A percentile compares a stretch with the other conserved stretches of the same genome.
Evolutionary conservation across 2,797 vertebrate genomes (phyloP).

Genomic region (Tokudaia tokunoshimensis): DNA sequence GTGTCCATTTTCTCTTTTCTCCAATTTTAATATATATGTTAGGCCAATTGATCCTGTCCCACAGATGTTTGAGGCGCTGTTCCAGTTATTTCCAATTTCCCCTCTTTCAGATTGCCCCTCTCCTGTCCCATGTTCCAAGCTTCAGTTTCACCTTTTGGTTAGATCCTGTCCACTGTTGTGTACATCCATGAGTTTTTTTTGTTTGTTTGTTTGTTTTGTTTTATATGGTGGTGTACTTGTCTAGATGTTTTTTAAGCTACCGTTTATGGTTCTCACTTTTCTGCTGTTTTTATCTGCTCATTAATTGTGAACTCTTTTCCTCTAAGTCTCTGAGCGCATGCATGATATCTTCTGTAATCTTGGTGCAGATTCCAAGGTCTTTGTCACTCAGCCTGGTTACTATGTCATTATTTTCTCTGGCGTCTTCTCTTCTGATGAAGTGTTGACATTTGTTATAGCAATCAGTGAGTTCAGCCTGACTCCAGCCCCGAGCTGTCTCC

Average conservation of each 20-base stretch:
- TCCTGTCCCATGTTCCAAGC: not conserved
- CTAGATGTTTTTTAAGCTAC: not conserved
- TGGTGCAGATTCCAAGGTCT: not conserved
- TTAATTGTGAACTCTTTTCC: not conserved
- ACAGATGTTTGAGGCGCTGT: not conserved
- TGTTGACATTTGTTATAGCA: not conserved
- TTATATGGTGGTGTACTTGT: not conserved
- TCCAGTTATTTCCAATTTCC: not conserved
- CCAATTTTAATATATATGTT: not conserved
- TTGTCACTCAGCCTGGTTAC: not conserved
- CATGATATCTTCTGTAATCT: not conserved
- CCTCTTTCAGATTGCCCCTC: too few relatives aligned
- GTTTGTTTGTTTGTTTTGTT: not conserved
- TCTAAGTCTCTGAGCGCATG: not conserved
- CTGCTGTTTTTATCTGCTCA: not conserved
- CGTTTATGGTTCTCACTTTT: not conserved
- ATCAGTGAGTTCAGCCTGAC: not conserved
- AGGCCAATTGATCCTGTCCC: not conserved
- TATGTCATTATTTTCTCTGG: not conserved
- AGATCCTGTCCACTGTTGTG: not conserved
- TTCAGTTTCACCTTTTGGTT: not conserved
- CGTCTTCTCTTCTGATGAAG: not conserved
- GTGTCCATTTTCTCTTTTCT: not conserved
- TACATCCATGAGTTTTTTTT: not conserved
- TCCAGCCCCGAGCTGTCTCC: too few relatives aligned